Evolutionary conservation across 2,888 invertebrate species (phyloP).

Genomic region (Bimastos eiseni): DNA sequence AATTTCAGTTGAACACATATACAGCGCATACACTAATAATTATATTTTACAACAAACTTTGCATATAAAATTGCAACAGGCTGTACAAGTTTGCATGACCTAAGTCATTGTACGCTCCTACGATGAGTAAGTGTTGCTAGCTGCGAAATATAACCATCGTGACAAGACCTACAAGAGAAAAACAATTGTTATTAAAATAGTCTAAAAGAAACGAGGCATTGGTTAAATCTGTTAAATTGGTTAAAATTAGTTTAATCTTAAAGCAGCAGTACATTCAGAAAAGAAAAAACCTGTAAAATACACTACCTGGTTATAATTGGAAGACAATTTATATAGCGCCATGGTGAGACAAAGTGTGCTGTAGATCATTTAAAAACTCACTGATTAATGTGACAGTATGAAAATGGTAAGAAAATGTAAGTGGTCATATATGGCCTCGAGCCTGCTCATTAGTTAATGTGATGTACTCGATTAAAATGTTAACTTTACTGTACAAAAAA

Average conservation of each 20-base stretch:
- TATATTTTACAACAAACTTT: not conserved
- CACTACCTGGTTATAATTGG: too few relatives aligned
- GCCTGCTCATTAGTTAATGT: too few relatives aligned
- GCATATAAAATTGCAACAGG: constrained; percentile 4
- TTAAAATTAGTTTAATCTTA: too few relatives aligned
- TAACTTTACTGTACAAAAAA: too few relatives aligned
- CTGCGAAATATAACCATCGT: not conserved
- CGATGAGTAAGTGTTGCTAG: not conserved
- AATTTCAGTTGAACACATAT: not conserved
- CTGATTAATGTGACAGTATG: too few relatives aligned
- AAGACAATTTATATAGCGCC: too few relatives aligned
- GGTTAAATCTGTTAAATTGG: too few relatives aligned
- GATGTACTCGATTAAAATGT: too few relatives aligned
- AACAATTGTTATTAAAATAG: not conserved
- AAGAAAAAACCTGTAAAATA: not conserved
- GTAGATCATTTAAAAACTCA: too few relatives aligned
- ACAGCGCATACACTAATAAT: not conserved
- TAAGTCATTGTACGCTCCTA: constrained; percentile 13
- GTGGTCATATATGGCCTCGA: too few relatives aligned
- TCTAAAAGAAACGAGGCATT: not conserved
- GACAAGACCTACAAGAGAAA: not conserved
- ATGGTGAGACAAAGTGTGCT: too few relatives aligned
- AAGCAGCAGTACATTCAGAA: not conserved
- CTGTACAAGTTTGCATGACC: constrained; percentile 6
- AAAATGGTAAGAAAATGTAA: too few relatives aligned